These are phyloP conservation scores for Aphidoletes aphidimyza DNA, from an alignment of 2,888 invertebrate genomes.

Conservation along the genomic window DNA sequence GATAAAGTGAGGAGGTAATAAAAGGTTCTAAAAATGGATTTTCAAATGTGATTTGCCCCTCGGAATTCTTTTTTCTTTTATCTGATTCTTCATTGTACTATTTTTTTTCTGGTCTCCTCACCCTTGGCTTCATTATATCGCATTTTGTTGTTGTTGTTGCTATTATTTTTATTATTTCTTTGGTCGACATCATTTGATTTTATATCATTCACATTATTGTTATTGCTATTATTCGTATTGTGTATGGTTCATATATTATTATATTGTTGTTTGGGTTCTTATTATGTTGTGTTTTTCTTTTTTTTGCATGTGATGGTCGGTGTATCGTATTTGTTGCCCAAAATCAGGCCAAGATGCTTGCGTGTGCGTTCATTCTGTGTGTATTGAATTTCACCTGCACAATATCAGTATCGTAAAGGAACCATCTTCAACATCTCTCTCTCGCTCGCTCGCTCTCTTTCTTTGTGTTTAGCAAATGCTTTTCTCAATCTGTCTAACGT, in stretches of 20 bases:
- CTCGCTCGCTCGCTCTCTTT: neutral
- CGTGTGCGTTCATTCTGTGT: neutral
- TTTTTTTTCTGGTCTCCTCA: no score
- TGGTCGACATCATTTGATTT: slow-evolving; percentile 38
- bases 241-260: slow-evolving; percentile 23
- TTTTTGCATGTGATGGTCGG: no score
- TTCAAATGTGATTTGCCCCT: no score
- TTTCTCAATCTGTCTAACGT: neutral
- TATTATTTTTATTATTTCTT: neutral
- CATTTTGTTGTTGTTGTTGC: neutral
- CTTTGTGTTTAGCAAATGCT: no score
- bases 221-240: slow-evolving; percentile 27
- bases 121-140: no score
- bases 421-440: neutral
- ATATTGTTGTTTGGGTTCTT: slow-evolving; percentile 36
- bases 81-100: no score
- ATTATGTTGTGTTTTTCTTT: slow-evolving; percentile 21
- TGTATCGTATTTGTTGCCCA: slow-evolving; percentile 18
- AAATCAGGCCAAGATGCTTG: neutral
- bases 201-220: slow-evolving; percentile 52
- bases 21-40: no score
- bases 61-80: no score
- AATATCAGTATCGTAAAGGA: slow-evolving; percentile 26
- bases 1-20: no score
- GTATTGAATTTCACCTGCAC: neutral